Evolutionary conservation across 1,140 invertebrate species (phyloP).

Genomic region (Hermetia illucens): DNA sequence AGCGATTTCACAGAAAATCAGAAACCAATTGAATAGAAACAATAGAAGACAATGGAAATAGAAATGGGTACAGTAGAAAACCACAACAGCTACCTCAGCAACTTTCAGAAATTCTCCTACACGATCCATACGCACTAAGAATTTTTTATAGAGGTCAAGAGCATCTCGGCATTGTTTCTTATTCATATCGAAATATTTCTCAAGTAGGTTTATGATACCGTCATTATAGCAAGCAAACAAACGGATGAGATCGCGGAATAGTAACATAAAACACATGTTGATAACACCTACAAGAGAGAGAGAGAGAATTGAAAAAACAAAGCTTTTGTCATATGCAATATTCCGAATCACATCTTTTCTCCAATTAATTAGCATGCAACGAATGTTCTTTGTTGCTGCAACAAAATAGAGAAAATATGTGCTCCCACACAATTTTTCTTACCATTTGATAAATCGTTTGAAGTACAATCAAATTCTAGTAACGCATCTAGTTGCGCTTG

Average conservation of each 20-base stretch:
- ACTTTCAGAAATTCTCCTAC: constrained; percentile 97
- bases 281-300: constrained; percentile 60
- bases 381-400: too few relatives aligned
- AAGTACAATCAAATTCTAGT: constrained; percentile 93
- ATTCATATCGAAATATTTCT: constrained; percentile 99
- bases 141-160: constrained; percentile 97
- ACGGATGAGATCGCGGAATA: constrained; percentile 96
- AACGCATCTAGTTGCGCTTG: constrained; percentile 91
- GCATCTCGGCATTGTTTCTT: constrained; percentile 97
- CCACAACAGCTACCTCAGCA: constrained; percentile 53
- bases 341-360: too few relatives aligned
- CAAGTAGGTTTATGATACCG: constrained; percentile 97
- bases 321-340: too few relatives aligned
- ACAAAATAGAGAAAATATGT: neutral
- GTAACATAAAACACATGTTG: constrained; percentile 95
- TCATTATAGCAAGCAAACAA: constrained; percentile 99
- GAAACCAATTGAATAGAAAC: constrained; percentile 2
- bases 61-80: too few relatives aligned
- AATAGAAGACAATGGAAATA: neutral
- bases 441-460: constrained; percentile 94
- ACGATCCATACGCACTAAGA: constrained; percentile 95
- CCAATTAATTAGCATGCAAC: too few relatives aligned
- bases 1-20: constrained; percentile 2
- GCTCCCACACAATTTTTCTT: constrained; percentile 1
- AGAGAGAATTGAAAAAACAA: too few relatives aligned